Percentiles rank a stretch among this genome's conserved stretches.
Evolutionary conservation across 64 coral and sea anemone genomes (phyloP).

Genomic region (Montipora efflorescens): DNA sequence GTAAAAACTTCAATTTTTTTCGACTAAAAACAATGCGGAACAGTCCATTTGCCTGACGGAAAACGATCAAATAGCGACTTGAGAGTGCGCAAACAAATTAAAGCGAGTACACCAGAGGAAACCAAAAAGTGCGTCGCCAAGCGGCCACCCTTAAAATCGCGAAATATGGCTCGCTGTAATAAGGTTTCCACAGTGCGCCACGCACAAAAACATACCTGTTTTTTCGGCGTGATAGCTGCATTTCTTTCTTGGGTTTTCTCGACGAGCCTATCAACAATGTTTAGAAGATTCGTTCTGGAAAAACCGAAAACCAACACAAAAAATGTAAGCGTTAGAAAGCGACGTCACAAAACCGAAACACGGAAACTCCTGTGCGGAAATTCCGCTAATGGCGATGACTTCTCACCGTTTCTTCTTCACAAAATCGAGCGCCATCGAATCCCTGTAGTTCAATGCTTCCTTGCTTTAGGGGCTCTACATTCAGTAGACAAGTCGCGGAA

Average conservation of each 20-base stretch:
- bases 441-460: not conserved
- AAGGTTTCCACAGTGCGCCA: not conserved
- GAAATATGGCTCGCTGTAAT: not conserved
- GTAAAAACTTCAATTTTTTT: conserved; percentile 12
- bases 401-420: conserved; percentile 70
- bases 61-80: not conserved
- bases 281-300: conserved; percentile 48
- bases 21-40: conserved; percentile 23
- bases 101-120: conserved; percentile 10
- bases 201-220: conserved; percentile 23
- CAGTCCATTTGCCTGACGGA: not conserved
- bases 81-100: conserved; percentile 21
- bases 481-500: conserved; percentile 4
- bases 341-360: conserved; percentile 88
- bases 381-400: conserved; percentile 1
- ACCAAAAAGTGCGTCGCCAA: conserved; percentile 32
- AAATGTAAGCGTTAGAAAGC: conserved; percentile 47
- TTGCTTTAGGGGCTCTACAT: conserved; percentile 2
- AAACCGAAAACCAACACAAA: conserved; percentile 38
- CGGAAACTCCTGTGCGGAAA: conserved; percentile 77
- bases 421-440: conserved; percentile 24
- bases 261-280: conserved; percentile 50
- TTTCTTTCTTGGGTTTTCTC: conserved; percentile 6
- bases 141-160: not conserved
- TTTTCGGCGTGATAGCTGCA: not conserved